A percentile compares a stretch with the other conserved stretches of the same genome.
Conservation (phyloP, 1,140 invertebrate species). For the Diachasmimorpha longicaudata region DNA sequence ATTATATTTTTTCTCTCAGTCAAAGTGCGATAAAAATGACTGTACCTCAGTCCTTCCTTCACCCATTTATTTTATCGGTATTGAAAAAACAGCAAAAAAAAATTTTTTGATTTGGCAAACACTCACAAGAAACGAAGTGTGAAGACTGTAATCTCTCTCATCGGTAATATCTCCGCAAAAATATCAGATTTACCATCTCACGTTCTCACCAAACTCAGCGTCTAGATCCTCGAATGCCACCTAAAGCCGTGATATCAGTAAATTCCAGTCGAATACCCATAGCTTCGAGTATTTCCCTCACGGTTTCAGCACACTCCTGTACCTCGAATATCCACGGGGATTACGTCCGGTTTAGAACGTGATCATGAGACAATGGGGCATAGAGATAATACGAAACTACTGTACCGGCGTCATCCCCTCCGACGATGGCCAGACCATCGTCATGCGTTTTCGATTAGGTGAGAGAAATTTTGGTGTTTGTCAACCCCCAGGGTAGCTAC, state of each 20-base stretch:
- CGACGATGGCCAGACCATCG: slow-evolving; percentile 5
- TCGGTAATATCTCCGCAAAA: not conserved
- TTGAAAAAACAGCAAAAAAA: no score
- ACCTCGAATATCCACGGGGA: slow-evolving; percentile 23
- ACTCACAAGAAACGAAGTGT: not conserved
- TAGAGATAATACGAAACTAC: slow-evolving; percentile 24
- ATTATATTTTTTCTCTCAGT: no score
- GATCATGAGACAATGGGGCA: slow-evolving; percentile 28
- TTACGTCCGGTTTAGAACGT: slow-evolving; percentile 28
- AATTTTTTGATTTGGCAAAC: no score
- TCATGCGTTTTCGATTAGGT: slow-evolving; percentile 16
- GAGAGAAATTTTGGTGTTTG: slow-evolving; percentile 23
- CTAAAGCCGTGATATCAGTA: slow-evolving; percentile 20
- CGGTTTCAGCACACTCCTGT: slow-evolving; percentile 13
- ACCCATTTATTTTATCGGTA: no score
- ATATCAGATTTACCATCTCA: not conserved
- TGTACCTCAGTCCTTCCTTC: no score
- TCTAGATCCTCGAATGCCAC: not conserved
- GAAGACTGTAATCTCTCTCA: not conserved
- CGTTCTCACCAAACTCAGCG: not conserved
- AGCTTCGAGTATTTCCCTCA: slow-evolving; percentile 23
- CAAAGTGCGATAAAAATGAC: no score
- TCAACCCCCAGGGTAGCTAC: not conserved
- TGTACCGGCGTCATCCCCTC: not conserved
- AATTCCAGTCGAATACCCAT: slow-evolving; percentile 30